Evolutionary conservation across 2,888 invertebrate genomes (phyloP).

Genomic region (Platycnemis pennipes): DNA sequence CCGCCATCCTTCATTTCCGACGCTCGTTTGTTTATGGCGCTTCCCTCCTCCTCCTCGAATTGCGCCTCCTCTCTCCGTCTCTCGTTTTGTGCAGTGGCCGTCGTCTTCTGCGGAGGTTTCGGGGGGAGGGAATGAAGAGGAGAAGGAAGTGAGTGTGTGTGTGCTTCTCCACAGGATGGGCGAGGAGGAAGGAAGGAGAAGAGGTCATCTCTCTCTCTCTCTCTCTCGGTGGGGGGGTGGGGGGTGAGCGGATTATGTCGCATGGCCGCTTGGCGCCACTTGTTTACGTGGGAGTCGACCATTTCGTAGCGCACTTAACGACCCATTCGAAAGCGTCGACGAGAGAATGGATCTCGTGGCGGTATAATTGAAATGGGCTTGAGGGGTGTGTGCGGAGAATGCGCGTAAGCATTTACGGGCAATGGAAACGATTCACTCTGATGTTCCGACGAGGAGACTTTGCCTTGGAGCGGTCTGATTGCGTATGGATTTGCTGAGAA

Average conservation of each 20-base stretch:
- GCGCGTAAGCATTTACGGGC: too few species aligned
- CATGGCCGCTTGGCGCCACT: slow-evolving; percentile 11
- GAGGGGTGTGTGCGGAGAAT: too few species aligned
- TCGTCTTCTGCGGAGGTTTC: too few species aligned
- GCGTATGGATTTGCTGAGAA: too few species aligned
- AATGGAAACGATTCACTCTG: too few species aligned
- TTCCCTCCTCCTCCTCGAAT: neutral
- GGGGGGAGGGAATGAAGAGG: too few species aligned
- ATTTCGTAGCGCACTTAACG: neutral
- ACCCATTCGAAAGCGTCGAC: neutral
- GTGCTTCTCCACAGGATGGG: neutral
- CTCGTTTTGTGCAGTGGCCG: too few species aligned
- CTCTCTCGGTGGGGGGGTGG: neutral
- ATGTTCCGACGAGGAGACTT: too few species aligned
- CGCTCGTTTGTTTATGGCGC: neutral
- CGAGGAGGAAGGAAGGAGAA: neutral
- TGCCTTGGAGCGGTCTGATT: too few species aligned
- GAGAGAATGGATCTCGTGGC: neutral
- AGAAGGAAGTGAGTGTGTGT: neutral
- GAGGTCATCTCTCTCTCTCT: too few species aligned
- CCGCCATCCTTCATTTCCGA: slow-evolving; percentile 16
- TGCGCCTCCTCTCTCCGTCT: too few species aligned
- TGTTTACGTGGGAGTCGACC: neutral
- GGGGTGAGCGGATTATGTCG: slow-evolving; percentile 6
- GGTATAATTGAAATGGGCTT: neutral